Base-by-base conservation (phyloP, 2,113 vertebrate species). In the Scalopus aquaticus region DNA sequence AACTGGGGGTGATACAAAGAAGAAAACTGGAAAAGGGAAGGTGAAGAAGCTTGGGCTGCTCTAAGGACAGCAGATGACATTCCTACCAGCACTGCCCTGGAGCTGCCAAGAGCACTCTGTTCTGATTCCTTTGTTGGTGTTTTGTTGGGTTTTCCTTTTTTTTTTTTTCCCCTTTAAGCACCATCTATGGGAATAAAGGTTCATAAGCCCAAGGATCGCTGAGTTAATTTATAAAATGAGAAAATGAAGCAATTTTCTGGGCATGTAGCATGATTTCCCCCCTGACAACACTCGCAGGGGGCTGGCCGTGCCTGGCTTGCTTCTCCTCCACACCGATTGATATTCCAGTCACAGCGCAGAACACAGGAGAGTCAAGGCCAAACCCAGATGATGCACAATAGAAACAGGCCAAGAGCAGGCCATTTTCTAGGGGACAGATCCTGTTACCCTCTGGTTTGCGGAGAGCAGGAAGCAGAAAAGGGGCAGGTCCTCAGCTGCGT, bases 321-420 rank as follows among this genome's bases (percentile, higher is more conserved):
- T 95, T 94, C 96, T 96, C 93, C 93, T 96, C 94, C 69, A 93
- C 69, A 51, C n/a, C 78, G n/a, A 95, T 97, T 98, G 96, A 74
- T 96, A 98, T 98, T 97, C 98, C 96, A 88, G 76, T 96, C 98
- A 95, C 97, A 80, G 97, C 67, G 0, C 84, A 93, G 93, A 93
- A 90, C 93, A 94, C 97, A 96, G 92, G 67, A 97, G 97, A 98
- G 97, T 97, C 96, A 93, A 98, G 97, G 97, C 97, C 97, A 97
- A 98, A 96, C 95, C 93, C 96, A 97, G 95, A 98, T 95, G 96
- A 42, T 56, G 42, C 67, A 69, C 94, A 74, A 80, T 37, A 94
- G 74, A 73, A 97, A 81, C 24, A 24, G 86, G 65, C 78, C 87
- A 69, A 76, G 30, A 79, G 15, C 51, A 79, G 64, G 51, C 85